Evolutionary conservation across 1,140 invertebrate species (phyloP), one percentile per base, ranked within the genome.

Genomic region (Spodoptera frugiperda): DNA sequence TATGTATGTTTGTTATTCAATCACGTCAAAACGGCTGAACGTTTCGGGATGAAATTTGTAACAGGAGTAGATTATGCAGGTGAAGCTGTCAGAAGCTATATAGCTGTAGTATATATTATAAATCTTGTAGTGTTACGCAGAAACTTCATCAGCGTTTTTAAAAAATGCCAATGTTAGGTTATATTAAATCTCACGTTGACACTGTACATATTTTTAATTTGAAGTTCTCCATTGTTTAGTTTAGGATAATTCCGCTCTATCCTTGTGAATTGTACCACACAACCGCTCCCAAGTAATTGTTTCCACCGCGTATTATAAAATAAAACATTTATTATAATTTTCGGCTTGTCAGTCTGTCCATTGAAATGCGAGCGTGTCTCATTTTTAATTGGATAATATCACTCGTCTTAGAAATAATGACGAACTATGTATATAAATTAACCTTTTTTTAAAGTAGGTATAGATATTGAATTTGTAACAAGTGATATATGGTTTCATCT

Each of bases 371-470:
- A 87, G 88, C 91, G 91, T 91, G 82, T 87, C 89, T 87, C 87
- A 92, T 92, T 84, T 84, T 75, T 91, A 90, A 92, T 92, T 91
- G 90, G 85, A 89, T 85, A 91, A 87, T 84, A 91, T 91, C 87
- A 89, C 17, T 44, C 39, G 44, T 65, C 79, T 51, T 61, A 39
- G 54, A 63, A 63, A 71, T 59, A 59, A 61, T 77, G 14, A 70
- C n/a, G 55, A 44, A 19, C 59, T 70, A 68, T 57, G 44, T 72
- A 72, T 73, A 73, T 73, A 61, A 73, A 73, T 73, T 73, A 61
- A 25, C 33, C 55, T 59, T 71, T 71, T 73, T 21, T 25, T 44
- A 15, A 48, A 68, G 17, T 59, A 57, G 15, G 44, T 30, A 17
- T 48, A 39, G 39, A 46, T 44, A 59, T 73, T 73, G 54, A 73